phyloP scores from a whole-genome alignment of 2,888 invertebrate species.

The Caenorhabditis sp. region DNA sequence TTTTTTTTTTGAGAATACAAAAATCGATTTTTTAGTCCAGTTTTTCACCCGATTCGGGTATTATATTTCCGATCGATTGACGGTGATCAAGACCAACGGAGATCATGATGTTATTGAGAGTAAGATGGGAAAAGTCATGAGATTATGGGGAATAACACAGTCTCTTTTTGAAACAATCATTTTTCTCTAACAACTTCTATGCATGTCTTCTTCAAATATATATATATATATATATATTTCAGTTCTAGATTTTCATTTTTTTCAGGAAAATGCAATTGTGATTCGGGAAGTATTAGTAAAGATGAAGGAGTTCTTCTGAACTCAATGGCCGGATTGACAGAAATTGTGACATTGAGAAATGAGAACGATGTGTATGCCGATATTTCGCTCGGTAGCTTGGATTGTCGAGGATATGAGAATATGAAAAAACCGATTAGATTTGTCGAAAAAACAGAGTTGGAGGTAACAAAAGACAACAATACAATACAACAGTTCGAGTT shows the following conservation, averaged over 20 bases:
- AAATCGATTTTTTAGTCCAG: too few species aligned
- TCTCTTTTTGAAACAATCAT: too few species aligned
- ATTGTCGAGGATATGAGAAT: constrained; percentile 54
- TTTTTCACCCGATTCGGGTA: constrained; percentile 32
- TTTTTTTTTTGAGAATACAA: constrained; percentile 4
- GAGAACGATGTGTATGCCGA: constrained; percentile 45
- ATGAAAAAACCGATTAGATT: constrained; percentile 30
- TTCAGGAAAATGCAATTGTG: constrained; percentile 58
- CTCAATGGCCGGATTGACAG: constrained; percentile 49
- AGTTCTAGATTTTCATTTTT: too few species aligned
- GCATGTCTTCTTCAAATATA: constrained; percentile 1
- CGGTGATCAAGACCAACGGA: not conserved
- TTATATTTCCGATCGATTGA: constrained; percentile 1
- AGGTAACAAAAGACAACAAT: constrained; percentile 5
- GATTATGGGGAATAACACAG: too few species aligned
- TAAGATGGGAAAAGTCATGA: not conserved
- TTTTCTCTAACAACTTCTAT: too few species aligned
- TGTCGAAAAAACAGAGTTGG: constrained; percentile 15
- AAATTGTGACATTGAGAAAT: constrained; percentile 43
- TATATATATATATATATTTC: too few species aligned
- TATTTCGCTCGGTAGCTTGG: constrained; percentile 53
- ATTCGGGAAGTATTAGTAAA: constrained; percentile 34
- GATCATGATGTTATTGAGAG: not conserved
- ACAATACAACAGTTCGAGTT: too few species aligned
- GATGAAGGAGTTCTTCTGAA: constrained; percentile 53